Base-by-base conservation (phyloP, 2,888 invertebrate genomes). In the Spodoptera exigua region DNA sequence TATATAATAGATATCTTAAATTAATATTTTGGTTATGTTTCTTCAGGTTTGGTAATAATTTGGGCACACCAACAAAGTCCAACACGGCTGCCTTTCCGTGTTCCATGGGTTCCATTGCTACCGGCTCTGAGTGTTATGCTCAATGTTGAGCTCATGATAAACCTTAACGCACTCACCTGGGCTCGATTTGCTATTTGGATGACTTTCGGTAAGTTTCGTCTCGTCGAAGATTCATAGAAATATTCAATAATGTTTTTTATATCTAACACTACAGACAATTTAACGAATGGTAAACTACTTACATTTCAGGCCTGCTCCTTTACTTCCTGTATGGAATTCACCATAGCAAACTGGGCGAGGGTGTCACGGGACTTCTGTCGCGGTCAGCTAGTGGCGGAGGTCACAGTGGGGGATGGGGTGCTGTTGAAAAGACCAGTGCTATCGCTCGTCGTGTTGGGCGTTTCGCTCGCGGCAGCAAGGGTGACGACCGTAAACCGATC, bases 251-350 rank as follows among this genome's bases (percentile, higher is more conserved):
- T 35, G 5, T 18, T 18, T 18, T 18, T 18, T 10, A 17, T 4
- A 40, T 40, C 13, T 7, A 13, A 1, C 12, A 2, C 14, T 14
- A 46, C 21, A 27, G 17, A 4, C 17, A 13, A 17, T 4, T n/a
- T 44, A 1, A 46, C 27, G 35, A n/a, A 27, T 14, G 40, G 5
- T 17, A 12, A 14, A 37, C 12, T 14, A 51, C 5, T 35, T 46
- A 45, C 39, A 39, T 86, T 94, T 13, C 91, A 97, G 97, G 97
- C 48, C 94, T 98, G 85, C 90, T 97, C 21, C 95, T 98, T 5
- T 98, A 98, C 86, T 97, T 98, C 89, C 90, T 97, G 1, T 98
- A 98, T 85, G 98, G 98, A 3, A 97, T 98, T 62, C 97, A 97
- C 82, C 96, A 98, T 86, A 98, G 98, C 88, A 97, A 97, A 86